phyloP scores from a whole-genome alignment of 64 coral and sea anemone species.

The Stichodactyla mertensii region DNA sequence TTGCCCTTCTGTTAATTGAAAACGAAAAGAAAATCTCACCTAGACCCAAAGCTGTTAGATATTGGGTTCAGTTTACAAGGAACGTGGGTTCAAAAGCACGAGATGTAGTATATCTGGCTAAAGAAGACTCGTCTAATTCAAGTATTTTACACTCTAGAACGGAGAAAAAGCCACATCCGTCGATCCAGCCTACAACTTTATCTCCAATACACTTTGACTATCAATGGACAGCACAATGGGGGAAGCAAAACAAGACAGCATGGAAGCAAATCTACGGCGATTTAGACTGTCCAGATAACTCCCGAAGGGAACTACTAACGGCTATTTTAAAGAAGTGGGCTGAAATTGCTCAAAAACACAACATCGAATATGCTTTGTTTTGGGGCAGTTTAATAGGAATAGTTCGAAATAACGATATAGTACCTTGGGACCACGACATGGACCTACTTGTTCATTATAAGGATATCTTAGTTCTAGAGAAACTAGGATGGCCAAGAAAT shows the following conservation, averaged over 20 bases:
- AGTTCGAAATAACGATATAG: slow-evolving; percentile 47
- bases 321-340: slow-evolving; percentile 36
- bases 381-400: slow-evolving; percentile 44
- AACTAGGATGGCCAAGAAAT: slow-evolving; percentile 26
- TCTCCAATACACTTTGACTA: neutral
- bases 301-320: slow-evolving; percentile 13
- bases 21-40: neutral
- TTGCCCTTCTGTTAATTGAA: neutral
- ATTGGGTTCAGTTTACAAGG: neutral
- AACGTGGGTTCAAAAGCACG: neutral
- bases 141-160: neutral
- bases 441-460: slow-evolving; percentile 33
- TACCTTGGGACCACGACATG: slow-evolving; percentile 60
- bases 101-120: neutral
- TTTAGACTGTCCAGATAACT: slow-evolving; percentile 46
- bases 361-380: slow-evolving; percentile 44
- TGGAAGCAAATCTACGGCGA: slow-evolving; percentile 42
- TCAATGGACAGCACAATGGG: neutral
- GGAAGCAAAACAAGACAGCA: slow-evolving; percentile 5
- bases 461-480: slow-evolving; percentile 34
- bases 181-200: neutral
- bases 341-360: slow-evolving; percentile 24
- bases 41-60: neutral
- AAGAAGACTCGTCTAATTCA: neutral
- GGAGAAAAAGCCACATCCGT: neutral